Evolutionary conservation across 2,797 vertebrate species (phyloP).

Genomic region (Eupleurogrammus muticus): DNA sequence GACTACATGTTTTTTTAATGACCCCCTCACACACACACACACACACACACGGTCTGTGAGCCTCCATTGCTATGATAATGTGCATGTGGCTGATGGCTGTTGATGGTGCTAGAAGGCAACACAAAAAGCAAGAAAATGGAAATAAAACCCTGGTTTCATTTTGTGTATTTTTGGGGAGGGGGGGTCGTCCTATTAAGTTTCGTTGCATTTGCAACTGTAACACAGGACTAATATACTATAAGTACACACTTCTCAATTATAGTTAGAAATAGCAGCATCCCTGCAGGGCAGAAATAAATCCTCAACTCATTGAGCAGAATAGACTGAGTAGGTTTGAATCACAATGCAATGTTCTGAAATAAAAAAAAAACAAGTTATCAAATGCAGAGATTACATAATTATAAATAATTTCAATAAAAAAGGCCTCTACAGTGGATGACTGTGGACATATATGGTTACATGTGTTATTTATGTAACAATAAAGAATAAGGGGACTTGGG

Average conservation of each 20-base stretch:
- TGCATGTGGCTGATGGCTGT: constrained; percentile 22
- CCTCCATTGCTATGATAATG: constrained; percentile 75
- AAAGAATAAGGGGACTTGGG: too few species aligned
- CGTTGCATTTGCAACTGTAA: neutral
- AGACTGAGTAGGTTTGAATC: neutral
- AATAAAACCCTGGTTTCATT: neutral
- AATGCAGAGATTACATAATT: too few species aligned
- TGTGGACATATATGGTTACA: too few species aligned
- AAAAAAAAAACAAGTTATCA: too few species aligned
- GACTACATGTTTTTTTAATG: constrained; percentile 66
- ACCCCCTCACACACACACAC: constrained; percentile 42
- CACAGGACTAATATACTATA: neutral
- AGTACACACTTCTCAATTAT: too few species aligned
- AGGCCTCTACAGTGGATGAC: too few species aligned
- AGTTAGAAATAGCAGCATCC: neutral
- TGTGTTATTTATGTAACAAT: too few species aligned
- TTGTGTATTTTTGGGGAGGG: neutral
- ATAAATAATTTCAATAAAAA: too few species aligned
- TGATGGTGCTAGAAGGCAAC: neutral
- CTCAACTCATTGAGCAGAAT: neutral
- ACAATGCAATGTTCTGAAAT: neutral
- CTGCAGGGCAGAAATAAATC: neutral
- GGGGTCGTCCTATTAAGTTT: neutral
- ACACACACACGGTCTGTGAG: constrained; percentile 5
- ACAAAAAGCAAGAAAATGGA: rapidly evolving